A percentile compares a stretch with the other conserved stretches of the same genome.
Evolutionary conservation across 2,113 vertebrate species (phyloP).

Genomic region (Trematomus loennbergii): DNA sequence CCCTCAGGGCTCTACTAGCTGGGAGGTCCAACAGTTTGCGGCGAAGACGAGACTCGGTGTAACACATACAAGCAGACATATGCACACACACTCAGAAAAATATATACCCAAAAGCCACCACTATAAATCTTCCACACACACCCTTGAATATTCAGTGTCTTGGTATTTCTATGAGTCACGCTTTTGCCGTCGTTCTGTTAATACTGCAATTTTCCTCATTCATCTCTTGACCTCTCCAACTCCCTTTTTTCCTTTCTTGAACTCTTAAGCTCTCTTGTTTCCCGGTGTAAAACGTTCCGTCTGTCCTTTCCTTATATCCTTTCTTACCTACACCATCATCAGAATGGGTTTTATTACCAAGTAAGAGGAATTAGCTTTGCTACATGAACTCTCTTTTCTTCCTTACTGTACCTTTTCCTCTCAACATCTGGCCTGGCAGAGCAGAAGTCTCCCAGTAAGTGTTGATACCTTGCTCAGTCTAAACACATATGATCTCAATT

Average conservation of each 20-base stretch:
- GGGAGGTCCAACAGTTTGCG: slow-evolving; percentile 74
- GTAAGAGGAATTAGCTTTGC: neutral
- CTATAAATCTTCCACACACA: slow-evolving; percentile 69
- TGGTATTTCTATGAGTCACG: slow-evolving; percentile 72
- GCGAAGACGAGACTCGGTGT: slow-evolving; percentile 55
- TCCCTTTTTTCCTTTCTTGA: slow-evolving; percentile 9
- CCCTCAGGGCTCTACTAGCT: slow-evolving; percentile 66
- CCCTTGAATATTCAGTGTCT: slow-evolving; percentile 71
- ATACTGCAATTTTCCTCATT: slow-evolving; percentile 57
- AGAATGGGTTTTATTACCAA: no score
- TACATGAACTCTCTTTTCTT: slow-evolving; percentile 3
- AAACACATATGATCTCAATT: slow-evolving; percentile 70
- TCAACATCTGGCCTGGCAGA: slow-evolving; percentile 56
- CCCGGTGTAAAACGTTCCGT: neutral
- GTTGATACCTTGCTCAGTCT: slow-evolving; percentile 52
- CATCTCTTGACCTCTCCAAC: slow-evolving; percentile 50
- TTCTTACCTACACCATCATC: no score
- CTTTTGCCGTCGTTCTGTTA: slow-evolving; percentile 38
- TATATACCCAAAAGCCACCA: slow-evolving; percentile 68
- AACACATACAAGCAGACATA: slow-evolving; percentile 62
- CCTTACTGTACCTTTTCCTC: slow-evolving; percentile 4
- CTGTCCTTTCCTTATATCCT: slow-evolving; percentile 3
- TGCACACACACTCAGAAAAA: slow-evolving; percentile 68
- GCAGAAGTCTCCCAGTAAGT: slow-evolving; percentile 30
- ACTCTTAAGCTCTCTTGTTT: neutral